Percentiles rank a stretch among this genome's conserved stretches.
Conservation (phyloP, 2,888 invertebrate species). For the Coenonympha arcania region DNA sequence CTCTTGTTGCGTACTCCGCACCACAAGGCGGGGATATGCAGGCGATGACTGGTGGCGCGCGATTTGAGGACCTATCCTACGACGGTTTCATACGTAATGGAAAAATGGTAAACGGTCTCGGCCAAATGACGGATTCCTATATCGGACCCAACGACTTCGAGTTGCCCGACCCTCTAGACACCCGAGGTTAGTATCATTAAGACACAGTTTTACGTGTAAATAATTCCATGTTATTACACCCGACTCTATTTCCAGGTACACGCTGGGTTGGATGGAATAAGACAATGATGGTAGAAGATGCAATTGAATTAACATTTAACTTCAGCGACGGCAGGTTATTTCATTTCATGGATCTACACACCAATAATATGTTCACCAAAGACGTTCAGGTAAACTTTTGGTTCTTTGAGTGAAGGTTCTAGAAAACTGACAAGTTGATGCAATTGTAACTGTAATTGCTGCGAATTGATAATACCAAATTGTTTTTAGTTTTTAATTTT, state of each 20-base stretch:
- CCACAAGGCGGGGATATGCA: constrained; percentile 78
- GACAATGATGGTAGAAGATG: constrained; percentile 73
- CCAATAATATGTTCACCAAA: constrained; percentile 85
- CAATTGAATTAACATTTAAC: constrained; percentile 84
- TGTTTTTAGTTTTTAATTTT: too few species aligned
- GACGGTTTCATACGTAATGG: constrained; percentile 78
- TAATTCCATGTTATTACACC: not conserved
- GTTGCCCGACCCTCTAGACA: constrained; percentile 73
- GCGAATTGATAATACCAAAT: not conserved
- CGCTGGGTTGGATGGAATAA: constrained; percentile 93
- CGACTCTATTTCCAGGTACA: constrained; percentile 57
- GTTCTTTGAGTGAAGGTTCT: too few species aligned
- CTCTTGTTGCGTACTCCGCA: constrained; percentile 78
- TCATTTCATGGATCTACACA: constrained; percentile 79
- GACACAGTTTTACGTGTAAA: not conserved
- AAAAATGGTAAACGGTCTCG: constrained; percentile 79
- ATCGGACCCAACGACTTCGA: constrained; percentile 79
- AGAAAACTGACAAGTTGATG: too few species aligned
- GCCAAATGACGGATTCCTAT: constrained; percentile 86
- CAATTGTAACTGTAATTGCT: not conserved
- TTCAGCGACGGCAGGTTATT: constrained; percentile 86
- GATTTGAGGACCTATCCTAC: constrained; percentile 85
- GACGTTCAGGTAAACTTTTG: constrained; percentile 79
- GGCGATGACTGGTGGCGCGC: constrained; percentile 77
- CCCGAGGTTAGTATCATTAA: constrained; percentile 57